Conservation (phyloP, 2,888 invertebrate genomes). For the Drosophila peninsularis region DNA sequence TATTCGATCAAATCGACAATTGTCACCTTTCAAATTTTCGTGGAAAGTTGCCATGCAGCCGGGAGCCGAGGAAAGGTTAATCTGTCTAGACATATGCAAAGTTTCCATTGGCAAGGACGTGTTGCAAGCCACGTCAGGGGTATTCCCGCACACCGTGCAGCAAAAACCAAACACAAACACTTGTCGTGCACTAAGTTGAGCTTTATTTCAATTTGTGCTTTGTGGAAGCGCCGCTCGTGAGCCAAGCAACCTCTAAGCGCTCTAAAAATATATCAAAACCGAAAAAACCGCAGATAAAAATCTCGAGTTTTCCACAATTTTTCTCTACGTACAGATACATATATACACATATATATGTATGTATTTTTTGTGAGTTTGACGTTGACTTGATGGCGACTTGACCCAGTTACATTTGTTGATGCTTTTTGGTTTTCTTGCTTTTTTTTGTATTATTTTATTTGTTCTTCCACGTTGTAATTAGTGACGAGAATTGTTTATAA, state of each 20-base stretch:
- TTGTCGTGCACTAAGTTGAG: conserved; percentile 56
- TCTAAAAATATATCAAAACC: conserved; percentile 31
- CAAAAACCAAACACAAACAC: conserved; percentile 16
- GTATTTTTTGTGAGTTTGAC: conserved; percentile 16
- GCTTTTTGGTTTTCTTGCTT: conserved; percentile 38
- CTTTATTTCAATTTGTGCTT: conserved; percentile 53
- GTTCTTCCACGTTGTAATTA: conserved; percentile 76
- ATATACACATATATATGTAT: background rate
- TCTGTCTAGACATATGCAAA: conserved; percentile 37
- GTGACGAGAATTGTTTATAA: conserved; percentile 77
- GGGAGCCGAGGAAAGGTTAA: conserved; percentile 6
- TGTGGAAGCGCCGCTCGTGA: conserved; percentile 40
- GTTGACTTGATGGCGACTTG: conserved; percentile 61
- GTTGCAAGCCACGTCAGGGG: conserved; percentile 16
- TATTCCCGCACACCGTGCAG: background rate
- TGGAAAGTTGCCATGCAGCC: conserved; percentile 34
- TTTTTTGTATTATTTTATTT: conserved; percentile 50
- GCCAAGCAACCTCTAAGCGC: conserved; percentile 45
- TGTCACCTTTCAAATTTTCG: conserved; percentile 61
- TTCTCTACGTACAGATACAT: conserved; percentile 32
- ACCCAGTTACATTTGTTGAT: conserved; percentile 78
- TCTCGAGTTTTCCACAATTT: conserved; percentile 76
- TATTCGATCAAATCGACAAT: conserved; percentile 55
- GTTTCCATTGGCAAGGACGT: conserved; percentile 34
- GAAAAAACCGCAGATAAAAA: conserved; percentile 76